phyloP scores from a whole-genome alignment of 2,113 vertebrate species.

The Pogona vitticeps region DNA sequence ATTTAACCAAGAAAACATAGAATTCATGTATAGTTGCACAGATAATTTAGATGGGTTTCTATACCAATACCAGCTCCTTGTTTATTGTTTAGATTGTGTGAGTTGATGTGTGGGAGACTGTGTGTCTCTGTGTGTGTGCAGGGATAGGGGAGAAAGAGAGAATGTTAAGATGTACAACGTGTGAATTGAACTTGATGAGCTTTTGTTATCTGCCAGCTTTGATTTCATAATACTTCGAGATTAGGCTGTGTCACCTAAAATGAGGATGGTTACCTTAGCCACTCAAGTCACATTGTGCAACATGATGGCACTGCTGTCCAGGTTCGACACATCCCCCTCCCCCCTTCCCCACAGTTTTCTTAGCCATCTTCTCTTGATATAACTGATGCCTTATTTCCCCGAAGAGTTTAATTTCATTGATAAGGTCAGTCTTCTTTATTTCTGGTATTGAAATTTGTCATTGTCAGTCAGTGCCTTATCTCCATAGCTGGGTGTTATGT shows the following conservation, averaged over 20 bases:
- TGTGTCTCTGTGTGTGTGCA: neutral
- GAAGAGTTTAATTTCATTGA: neutral
- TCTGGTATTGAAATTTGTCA: neutral
- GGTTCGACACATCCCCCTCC: neutral
- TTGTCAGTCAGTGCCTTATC: neutral
- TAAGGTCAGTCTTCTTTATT: neutral
- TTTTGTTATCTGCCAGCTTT: neutral
- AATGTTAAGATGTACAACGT: neutral
- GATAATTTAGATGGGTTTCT: neutral
- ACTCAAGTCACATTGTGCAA: neutral
- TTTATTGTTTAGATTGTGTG: neutral
- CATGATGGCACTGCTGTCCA: neutral
- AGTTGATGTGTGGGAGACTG: neutral
- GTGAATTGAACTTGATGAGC: neutral
- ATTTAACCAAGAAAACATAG: no score
- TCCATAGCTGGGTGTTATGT: conserved; percentile 16
- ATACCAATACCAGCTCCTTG: neutral
- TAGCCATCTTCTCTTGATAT: no score
- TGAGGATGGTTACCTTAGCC: neutral
- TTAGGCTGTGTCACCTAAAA: neutral
- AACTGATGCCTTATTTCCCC: neutral
- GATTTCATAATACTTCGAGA: neutral
- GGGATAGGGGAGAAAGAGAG: neutral
- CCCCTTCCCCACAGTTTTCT: neutral
- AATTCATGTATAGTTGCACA: neutral